Conservation (phyloP, 2,888 invertebrate species). For the Oxytorus armatus region DNA sequence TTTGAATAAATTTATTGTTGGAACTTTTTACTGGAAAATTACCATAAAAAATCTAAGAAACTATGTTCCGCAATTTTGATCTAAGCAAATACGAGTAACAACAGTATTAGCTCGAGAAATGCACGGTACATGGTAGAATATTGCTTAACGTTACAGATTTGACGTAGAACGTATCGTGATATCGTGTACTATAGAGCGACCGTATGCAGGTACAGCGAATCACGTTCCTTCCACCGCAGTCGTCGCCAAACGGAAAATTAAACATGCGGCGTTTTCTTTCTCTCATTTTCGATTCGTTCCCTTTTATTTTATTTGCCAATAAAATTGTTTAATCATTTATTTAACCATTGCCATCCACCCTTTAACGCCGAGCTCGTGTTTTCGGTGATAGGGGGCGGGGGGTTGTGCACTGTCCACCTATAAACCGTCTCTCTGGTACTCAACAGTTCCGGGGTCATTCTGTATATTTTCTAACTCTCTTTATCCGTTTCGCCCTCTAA, state of each 20-base stretch:
- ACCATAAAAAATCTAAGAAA: too few species aligned
- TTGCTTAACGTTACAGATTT: slow-evolving; percentile 41
- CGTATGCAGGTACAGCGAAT: background rate
- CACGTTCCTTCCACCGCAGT: slow-evolving; percentile 2
- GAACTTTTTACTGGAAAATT: too few species aligned
- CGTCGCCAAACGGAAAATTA: slow-evolving; percentile 3
- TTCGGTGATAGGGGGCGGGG: slow-evolving; percentile 58
- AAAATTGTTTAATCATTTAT: slow-evolving; percentile 79
- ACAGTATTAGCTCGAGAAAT: slow-evolving; percentile 34
- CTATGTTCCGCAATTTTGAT: slow-evolving; percentile 16
- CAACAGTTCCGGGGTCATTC: slow-evolving; percentile 56
- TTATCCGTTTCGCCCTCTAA: slow-evolving; percentile 63
- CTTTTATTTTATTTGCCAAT: slow-evolving; percentile 41
- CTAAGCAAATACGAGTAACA: slow-evolving; percentile 35
- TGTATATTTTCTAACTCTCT: slow-evolving; percentile 54
- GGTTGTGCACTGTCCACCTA: slow-evolving; percentile 78
- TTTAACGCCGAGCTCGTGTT: slow-evolving; percentile 48
- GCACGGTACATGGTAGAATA: slow-evolving; percentile 9
- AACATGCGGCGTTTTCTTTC: slow-evolving; percentile 18
- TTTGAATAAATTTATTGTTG: too few species aligned
- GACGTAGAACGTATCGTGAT: slow-evolving; percentile 40
- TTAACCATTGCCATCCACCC: slow-evolving; percentile 78
- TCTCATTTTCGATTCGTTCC: slow-evolving; percentile 30
- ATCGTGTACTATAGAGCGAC: slow-evolving; percentile 10
- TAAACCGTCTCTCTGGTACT: slow-evolving; percentile 77